Conservation (phyloP, 2,888 invertebrate species). For the Neoitamus cyanurus region DNA sequence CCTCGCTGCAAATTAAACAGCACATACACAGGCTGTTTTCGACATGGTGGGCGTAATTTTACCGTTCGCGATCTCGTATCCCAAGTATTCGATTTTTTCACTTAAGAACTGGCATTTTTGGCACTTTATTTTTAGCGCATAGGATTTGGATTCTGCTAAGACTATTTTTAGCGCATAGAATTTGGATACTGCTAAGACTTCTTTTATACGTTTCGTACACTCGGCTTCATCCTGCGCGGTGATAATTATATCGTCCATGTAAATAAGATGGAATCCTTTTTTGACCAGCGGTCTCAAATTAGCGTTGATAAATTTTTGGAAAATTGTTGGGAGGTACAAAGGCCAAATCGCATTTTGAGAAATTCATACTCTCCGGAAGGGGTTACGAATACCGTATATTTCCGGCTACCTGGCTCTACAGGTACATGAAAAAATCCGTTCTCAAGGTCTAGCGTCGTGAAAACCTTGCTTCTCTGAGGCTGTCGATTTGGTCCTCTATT, state of each 20-base stretch:
- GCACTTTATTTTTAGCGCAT: too few relatives aligned
- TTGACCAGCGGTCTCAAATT: not conserved
- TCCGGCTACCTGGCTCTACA: not conserved
- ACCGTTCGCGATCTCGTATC: conserved; percentile 48
- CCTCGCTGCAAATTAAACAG: too few relatives aligned
- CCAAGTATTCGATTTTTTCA: conserved; percentile 54
- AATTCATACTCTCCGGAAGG: not conserved
- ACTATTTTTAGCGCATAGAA: conserved; percentile 45
- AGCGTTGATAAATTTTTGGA: not conserved
- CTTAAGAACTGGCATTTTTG: conserved; percentile 55
- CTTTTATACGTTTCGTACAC: not conserved
- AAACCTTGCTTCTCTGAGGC: too few relatives aligned
- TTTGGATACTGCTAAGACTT: not conserved
- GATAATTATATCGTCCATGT: not conserved
- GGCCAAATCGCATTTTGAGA: not conserved
- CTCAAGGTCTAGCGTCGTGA: conserved; percentile 56
- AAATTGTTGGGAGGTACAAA: conserved; percentile 59
- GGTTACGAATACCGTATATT: not conserved
- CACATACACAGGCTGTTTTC: conserved; percentile 57
- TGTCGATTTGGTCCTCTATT: too few relatives aligned
- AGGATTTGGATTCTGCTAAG: too few relatives aligned
- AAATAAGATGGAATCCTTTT: not conserved
- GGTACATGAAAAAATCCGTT: conserved; percentile 50
- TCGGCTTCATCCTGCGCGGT: not conserved
- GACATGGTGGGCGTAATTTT: conserved; percentile 54